Percentiles rank a stretch among this genome's conserved stretches.
Evolutionary conservation across 1,140 invertebrate genomes (phyloP).

Genomic region (Spodoptera litura): DNA sequence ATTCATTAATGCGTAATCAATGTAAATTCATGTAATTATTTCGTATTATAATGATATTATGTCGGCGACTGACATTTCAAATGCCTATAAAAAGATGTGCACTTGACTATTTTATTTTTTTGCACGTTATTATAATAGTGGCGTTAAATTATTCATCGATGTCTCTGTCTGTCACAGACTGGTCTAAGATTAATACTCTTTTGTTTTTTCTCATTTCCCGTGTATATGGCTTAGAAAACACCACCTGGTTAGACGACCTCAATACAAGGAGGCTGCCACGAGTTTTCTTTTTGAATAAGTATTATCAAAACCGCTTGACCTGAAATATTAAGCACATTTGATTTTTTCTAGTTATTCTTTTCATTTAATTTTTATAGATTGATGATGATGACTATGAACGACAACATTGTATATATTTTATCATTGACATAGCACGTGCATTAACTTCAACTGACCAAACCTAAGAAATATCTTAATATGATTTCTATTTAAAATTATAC

Average conservation of each 20-base stretch:
- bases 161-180: background rate
- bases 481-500: background rate
- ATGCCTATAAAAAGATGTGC: background rate
- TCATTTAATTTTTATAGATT: no score
- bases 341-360: no score
- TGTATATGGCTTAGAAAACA: background rate
- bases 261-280: background rate
- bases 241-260: background rate
- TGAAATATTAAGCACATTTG: no score
- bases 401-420: no score
- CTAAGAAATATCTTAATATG: background rate
- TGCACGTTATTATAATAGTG: no score
- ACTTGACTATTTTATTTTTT: background rate
- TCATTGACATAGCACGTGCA: no score
- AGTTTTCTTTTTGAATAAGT: background rate
- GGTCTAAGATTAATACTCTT: conserved; percentile 8
- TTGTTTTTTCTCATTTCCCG: conserved; percentile 12
- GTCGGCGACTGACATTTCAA: no score
- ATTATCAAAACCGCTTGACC: no score
- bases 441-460: no score
- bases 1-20: conserved; percentile 13
- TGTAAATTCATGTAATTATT: conserved; percentile 8
- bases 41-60: background rate
- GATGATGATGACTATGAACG: no score
- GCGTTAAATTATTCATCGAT: background rate